Base-by-base conservation (phyloP, 1,140 invertebrate species). In the Maniola jurtina region DNA sequence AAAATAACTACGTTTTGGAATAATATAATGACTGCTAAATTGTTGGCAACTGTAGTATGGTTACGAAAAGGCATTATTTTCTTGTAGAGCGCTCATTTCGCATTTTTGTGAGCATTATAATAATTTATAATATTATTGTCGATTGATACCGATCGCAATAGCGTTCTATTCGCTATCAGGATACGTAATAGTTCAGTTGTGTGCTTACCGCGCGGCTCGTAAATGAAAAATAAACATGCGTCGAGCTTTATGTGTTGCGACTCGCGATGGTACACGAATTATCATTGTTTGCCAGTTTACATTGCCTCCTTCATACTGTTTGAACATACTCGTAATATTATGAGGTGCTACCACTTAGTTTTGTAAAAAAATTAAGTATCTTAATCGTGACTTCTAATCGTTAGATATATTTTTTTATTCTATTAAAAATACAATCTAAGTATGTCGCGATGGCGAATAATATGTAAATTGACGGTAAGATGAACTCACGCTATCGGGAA, bases 151-250 rank as follows among this genome's bases (percentile, higher is more conserved):
- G 68, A 61, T 62, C n/a, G 56, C 59, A 48, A 77, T 73, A 33
- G 67, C 38, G 38, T 68, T 65, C 34, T 34, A 40, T 67, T 57
- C 64, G 58, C 50, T 71, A 77, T 80, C 36, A n/a, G 62, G 16
- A 79, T 68, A 80, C 74, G 59, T 82, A 83, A 83, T 81, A 76
- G 64, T 42, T 33, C 16, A 61, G 63, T 58, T 45, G 33, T 61
- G 61, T 70, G 77, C 79, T 77, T 77, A 73, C 71, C 57, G 65
- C 68, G 68, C 75, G 64, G 57, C 71, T 83, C 78, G 78, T 86
- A 89, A 89, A 89, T 89, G 85, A 89, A 89, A 89, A 89, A 89
- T 88, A 89, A 89, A 89, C 87, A 89, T 75, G 79, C 80, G 78
- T 80, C 59, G 75, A 82, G 77, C 72, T 83, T 84, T 81, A 85